Evolutionary conservation across 2,113 vertebrate genomes (phyloP), one percentile per base, ranked within the genome.

Genomic region (Scomber colias): DNA sequence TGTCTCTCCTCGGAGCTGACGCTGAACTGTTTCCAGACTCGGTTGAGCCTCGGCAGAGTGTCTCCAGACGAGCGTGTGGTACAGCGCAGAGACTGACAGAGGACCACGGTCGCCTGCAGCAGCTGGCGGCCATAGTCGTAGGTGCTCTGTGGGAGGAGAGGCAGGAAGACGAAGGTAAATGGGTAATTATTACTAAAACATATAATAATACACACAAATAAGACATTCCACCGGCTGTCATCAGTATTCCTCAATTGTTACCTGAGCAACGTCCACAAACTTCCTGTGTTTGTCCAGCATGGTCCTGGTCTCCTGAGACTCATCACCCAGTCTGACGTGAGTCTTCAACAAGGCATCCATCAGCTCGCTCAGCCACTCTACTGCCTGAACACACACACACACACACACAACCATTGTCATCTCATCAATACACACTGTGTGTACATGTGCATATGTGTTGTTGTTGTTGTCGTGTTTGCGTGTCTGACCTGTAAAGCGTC

Each of bases 221-320:
- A 27, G 24, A 27, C 24, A 27, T 27, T 27, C 24, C 24, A 27
- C 2, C 3, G 24, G 24, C 24, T 27, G 24, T 27, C 24, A 27
- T 27, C 24, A 27, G 24, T 27, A 27, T 27, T 27, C 24, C 24
- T 2, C 3, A 27, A 27, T 27, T 27, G 24, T 27, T 77, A 89
- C 98, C 98, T 99, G 98, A 85, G 98, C 98, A 15, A 99, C 98
- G 80, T 99, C 98, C 90, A 99, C 97, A 93, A 99, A 99, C 92
- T 99, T 99, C 89, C 96, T 95, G 90, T 99, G 98, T 89, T 99
- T 99, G 95, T 99, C 98, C 94, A 99, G 81, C 86, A 99, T 94
- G 87, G 96, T 96, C 95, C 96, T 97, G 12, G 97, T 97, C 95
- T 99, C 98, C 92, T 97, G 97, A 77, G 95, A 86, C 72, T 99